phyloP scores from a whole-genome alignment of 1,140 invertebrate species.

The Drosophila lacertosa region DNA sequence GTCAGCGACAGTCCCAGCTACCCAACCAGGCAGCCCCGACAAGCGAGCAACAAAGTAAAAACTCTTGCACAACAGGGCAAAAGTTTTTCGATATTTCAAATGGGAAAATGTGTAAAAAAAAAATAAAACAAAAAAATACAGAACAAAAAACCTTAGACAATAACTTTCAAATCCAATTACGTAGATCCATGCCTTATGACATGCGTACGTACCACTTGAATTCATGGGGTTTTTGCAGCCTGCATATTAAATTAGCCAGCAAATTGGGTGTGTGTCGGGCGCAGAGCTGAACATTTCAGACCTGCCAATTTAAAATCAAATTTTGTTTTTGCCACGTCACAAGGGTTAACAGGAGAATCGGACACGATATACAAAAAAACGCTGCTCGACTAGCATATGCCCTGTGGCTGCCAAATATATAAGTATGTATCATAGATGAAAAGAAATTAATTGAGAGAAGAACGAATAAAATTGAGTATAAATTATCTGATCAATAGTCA shows the following conservation, averaged over 20 bases:
- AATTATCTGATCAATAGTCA: too few species aligned
- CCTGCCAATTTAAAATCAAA: conserved; percentile 73
- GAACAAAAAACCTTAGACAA: conserved; percentile 54
- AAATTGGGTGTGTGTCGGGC: conserved; percentile 60
- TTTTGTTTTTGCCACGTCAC: conserved; percentile 58
- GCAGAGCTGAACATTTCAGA: conserved; percentile 35
- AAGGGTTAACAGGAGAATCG: conserved; percentile 28
- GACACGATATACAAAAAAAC: conserved; percentile 19
- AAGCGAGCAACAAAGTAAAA: conserved; percentile 34
- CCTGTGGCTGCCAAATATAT: not conserved
- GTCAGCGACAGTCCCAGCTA: not conserved
- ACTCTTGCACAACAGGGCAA: conserved; percentile 34
- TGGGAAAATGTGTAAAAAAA: conserved; percentile 41
- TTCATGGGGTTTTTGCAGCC: conserved; percentile 49
- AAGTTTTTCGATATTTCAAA: conserved; percentile 81
- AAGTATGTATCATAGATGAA: too few species aligned
- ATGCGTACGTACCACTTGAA: conserved; percentile 27
- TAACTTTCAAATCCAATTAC: conserved; percentile 79
- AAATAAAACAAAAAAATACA: conserved; percentile 3
- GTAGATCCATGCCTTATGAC: conserved; percentile 38
- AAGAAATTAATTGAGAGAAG: too few species aligned
- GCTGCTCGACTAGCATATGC: not conserved
- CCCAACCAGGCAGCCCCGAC: not conserved
- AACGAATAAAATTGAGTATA: too few species aligned
- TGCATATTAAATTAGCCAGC: conserved; percentile 79